Evolutionary conservation across 2,113 vertebrate species (phyloP).

Genomic region (Trochalopteron elliotii): DNA sequence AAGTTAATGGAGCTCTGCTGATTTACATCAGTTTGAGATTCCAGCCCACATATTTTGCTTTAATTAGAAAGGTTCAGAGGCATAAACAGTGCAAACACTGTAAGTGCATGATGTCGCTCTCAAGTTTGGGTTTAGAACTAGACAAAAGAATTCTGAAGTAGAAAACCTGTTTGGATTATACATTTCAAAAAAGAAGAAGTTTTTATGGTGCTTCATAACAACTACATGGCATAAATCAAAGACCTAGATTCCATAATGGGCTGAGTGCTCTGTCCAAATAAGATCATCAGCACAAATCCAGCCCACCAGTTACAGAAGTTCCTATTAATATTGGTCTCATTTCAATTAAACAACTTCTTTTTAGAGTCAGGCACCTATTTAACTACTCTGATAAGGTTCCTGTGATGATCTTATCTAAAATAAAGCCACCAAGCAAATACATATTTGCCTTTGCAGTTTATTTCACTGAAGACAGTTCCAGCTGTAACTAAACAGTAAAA

Average conservation of each 20-base stretch:
- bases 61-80: slow-evolving; percentile 24
- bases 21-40: slow-evolving; percentile 3
- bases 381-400: not conserved
- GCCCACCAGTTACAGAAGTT: not conserved
- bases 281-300: not conserved
- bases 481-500: not conserved
- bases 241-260: not conserved
- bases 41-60: slow-evolving; percentile 5
- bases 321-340: not conserved
- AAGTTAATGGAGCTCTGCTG: not conserved
- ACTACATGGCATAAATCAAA: not conserved
- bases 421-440: not conserved
- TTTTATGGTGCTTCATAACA: not conserved
- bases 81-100: not conserved
- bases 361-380: not conserved
- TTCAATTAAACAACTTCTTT: not conserved
- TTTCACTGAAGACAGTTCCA: not conserved
- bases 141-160: not conserved
- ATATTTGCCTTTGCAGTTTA: not conserved
- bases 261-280: not conserved
- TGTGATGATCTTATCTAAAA: not conserved
- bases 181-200: not conserved
- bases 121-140: not conserved
- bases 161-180: not conserved
- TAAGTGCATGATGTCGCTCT: not conserved